Evolutionary conservation across 2,888 invertebrate species (phyloP).

Genomic region (Xestobium rufovillosum): DNA sequence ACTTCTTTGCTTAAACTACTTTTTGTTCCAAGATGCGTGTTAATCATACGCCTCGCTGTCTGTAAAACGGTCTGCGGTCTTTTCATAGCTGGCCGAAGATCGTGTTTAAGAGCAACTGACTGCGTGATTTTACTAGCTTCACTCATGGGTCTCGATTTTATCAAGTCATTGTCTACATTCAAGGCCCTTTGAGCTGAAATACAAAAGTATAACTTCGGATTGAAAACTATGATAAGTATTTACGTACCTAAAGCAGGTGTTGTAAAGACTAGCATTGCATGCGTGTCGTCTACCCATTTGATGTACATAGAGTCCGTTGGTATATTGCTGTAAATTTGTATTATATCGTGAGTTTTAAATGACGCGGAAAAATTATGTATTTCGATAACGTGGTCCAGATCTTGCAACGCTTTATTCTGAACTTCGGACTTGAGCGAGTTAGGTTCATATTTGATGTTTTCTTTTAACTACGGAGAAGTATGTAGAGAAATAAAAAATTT

Average conservation of each 20-base stretch:
- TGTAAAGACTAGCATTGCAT: conserved; percentile 39
- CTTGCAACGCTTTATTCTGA: conserved; percentile 26
- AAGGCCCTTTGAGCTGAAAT: conserved; percentile 38
- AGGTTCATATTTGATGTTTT: too few species aligned
- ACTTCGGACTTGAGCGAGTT: too few species aligned
- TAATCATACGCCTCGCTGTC: conserved; percentile 40
- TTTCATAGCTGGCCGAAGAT: conserved; percentile 41
- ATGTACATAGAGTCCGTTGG: conserved; percentile 40
- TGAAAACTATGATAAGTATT: conserved; percentile 4
- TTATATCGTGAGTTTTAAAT: conserved; percentile 39
- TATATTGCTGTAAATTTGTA: conserved; percentile 38
- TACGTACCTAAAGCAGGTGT: conserved; percentile 37
- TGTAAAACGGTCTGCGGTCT: conserved; percentile 39
- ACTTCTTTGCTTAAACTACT: conserved; percentile 36
- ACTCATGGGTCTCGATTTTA: conserved; percentile 40
- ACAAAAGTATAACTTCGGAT: conserved; percentile 8
- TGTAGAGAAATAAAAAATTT: too few species aligned
- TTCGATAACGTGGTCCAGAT: conserved; percentile 41
- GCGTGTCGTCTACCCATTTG: conserved; percentile 42
- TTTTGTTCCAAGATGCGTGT: conserved; percentile 37
- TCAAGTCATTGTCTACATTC: conserved; percentile 33
- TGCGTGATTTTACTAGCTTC: conserved; percentile 33
- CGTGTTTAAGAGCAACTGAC: conserved; percentile 33
- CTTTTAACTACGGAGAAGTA: too few species aligned
- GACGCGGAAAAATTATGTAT: conserved; percentile 39